Percentiles rank a stretch among this genome's conserved stretches.
These are phyloP conservation scores for Silurus aristotelis DNA, from an alignment of 2,797 vertebrate species.

Conservation along the genomic window DNA sequence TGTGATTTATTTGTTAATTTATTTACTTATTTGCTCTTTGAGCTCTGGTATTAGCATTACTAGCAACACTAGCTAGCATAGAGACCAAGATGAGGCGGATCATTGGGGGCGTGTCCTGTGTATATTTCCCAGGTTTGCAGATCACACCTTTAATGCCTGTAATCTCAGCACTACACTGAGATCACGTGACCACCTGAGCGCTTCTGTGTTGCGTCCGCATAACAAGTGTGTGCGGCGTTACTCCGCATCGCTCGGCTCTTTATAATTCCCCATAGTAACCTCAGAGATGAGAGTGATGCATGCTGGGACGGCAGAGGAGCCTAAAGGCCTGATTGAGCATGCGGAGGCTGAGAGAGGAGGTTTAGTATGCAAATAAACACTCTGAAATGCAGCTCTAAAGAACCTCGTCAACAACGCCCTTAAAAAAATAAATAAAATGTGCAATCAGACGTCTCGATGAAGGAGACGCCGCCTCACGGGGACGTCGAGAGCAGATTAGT, in stretches of 20 bases:
- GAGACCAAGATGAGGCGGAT: neutral
- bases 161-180: neutral
- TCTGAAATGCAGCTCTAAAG: slow-evolving; percentile 52
- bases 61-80: neutral
- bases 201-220: neutral
- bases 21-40: too few relatives aligned
- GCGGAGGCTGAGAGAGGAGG: slow-evolving; percentile 44
- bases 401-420: slow-evolving; percentile 56
- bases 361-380: slow-evolving; percentile 59
- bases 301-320: slow-evolving; percentile 47
- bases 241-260: slow-evolving; percentile 13
- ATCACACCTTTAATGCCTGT: neutral
- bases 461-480: slow-evolving; percentile 23
- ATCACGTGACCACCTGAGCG: neutral
- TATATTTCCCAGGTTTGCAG: too few relatives aligned
- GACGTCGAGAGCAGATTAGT: slow-evolving; percentile 53
- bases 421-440: slow-evolving; percentile 46
- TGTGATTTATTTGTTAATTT: too few relatives aligned
- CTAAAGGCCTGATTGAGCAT: slow-evolving; percentile 55
- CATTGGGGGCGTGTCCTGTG: too few relatives aligned
- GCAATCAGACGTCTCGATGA: slow-evolving; percentile 42
- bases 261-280: slow-evolving; percentile 42
- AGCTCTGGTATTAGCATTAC: neutral
- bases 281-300: slow-evolving; percentile 40
- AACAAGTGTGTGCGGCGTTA: neutral